Evolutionary conservation across 2,797 vertebrate genomes (phyloP), one percentile per base, ranked within the genome.

Genomic region (Chanos chanos): DNA sequence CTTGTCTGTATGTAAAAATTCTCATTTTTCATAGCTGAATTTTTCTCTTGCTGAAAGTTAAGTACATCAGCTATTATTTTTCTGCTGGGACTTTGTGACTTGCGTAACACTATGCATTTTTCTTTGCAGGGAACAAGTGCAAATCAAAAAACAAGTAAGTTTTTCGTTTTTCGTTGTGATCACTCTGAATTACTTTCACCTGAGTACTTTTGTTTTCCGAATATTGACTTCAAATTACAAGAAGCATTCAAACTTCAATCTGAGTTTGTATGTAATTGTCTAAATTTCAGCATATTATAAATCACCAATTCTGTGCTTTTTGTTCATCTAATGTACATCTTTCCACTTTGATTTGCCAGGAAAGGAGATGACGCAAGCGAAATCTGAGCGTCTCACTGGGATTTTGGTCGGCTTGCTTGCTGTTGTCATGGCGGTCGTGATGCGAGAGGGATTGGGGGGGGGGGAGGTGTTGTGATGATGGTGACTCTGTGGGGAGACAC

Each of bases 1-100:
- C 3, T 91, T 12, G 12, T 85, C 31, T 83, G 89, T 91, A 77
- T 87, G 89, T 86, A 12, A 7, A 48, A 22, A 7, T 4, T 47
- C 28, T 5, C 13, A 4, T 28, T 5, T 45, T 16, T 30, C 24
- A 49, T 2, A 53, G 33, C 9, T 13, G 8, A 4, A 2, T n/a
- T 1, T 12, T 4, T 34, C 24, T n/a, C 18, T 1, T 5, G 19
- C 13, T 16, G 49, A 0, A 50, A 49, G 22, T 16, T 34, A 10
- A 31, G 13, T n/a, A 2, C 1, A 30, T 31, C 37, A 5, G 0
- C 6, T 13, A 6, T 13, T n/a, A 2, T n/a, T 5, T 3, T 3
- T 18, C 30, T 8, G 7, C 8, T 36, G 25, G 43, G 15, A 16
- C n/a, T n/a, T 13, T 1, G 18, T 52, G 15, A 9, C 10, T 22